A percentile compares a stretch with the other conserved stretches of the same genome.
Evolutionary conservation across 2,888 invertebrate species (phyloP).

Genomic region (Pseudococcus jackbeardsleyi): DNA sequence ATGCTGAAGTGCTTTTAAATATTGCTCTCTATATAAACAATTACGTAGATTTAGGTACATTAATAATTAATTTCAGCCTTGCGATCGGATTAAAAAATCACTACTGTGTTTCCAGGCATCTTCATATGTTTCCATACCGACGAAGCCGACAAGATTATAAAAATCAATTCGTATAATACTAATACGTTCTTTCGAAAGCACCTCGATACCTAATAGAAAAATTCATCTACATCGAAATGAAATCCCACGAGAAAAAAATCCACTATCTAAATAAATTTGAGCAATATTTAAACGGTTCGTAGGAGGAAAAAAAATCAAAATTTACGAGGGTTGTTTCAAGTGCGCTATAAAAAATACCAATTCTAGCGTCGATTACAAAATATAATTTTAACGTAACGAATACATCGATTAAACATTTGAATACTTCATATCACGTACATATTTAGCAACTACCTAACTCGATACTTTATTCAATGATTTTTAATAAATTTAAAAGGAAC

Average conservation of each 20-base stretch:
- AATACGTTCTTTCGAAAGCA: background rate
- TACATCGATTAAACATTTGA: slow-evolving; percentile 24
- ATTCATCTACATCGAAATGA: background rate
- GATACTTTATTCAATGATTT: slow-evolving; percentile 24
- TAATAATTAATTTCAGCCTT: background rate
- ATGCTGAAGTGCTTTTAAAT: slow-evolving; percentile 20
- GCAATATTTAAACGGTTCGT: slow-evolving; percentile 11
- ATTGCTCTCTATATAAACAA: background rate
- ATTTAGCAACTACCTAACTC: slow-evolving; percentile 17
- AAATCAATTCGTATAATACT: background rate
- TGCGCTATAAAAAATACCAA: background rate
- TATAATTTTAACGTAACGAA: background rate
- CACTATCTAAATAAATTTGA: slow-evolving; percentile 7
- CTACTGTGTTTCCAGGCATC: background rate
- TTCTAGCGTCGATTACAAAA: slow-evolving; percentile 32
- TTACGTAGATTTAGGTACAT: background rate
- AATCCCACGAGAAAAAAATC: background rate
- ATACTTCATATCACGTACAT: slow-evolving; percentile 34
- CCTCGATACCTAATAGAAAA: background rate
- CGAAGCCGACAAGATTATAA: background rate
- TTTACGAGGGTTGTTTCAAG: background rate
- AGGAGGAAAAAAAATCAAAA: background rate
- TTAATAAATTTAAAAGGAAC: background rate
- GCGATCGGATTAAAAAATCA: slow-evolving; percentile 5
- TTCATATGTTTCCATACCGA: background rate